phyloP scores from a whole-genome alignment of 2,888 invertebrate genomes.

The Lymantria dispar region DNA sequence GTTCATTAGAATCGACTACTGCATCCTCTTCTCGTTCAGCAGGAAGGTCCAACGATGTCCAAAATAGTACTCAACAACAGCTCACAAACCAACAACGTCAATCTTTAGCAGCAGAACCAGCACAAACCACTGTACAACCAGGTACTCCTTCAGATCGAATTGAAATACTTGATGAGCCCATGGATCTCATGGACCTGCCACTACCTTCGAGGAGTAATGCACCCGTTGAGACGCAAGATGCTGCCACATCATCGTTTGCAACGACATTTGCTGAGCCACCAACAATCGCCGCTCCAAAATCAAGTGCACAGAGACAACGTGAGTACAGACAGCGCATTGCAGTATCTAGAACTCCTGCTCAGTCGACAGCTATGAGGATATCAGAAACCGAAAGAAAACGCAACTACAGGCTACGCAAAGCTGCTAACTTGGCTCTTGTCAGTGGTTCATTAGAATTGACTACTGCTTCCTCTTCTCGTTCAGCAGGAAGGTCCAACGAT shows the following conservation, averaged over 20 bases:
- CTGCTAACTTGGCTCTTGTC: background rate
- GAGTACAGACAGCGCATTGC: background rate
- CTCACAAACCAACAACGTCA: conserved; percentile 15
- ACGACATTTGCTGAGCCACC: conserved; percentile 15
- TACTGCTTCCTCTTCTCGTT: conserved; percentile 1
- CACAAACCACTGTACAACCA: conserved; percentile 8
- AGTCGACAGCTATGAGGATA: background rate
- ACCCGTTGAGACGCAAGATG: conserved; percentile 15
- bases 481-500: background rate
- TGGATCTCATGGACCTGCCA: conserved; percentile 2
- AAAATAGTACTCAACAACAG: conserved; percentile 7
- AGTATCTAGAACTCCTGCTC: background rate
- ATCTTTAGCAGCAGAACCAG: conserved; percentile 12
- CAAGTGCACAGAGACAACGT: background rate
- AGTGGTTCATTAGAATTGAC: background rate
- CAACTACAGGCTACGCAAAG: background rate
- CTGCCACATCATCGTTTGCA: conserved; percentile 14
- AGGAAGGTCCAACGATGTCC: background rate
- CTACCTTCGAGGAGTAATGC: conserved; percentile 12
- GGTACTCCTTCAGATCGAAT: conserved; percentile 10
- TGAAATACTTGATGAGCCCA: background rate
- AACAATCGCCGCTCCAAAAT: background rate
- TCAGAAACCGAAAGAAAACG: background rate
- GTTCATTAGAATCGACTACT: background rate
- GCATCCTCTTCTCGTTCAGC: conserved; percentile 1